Conservation (phyloP, 2,888 invertebrate species). For the Protophormia terraenovae region DNA sequence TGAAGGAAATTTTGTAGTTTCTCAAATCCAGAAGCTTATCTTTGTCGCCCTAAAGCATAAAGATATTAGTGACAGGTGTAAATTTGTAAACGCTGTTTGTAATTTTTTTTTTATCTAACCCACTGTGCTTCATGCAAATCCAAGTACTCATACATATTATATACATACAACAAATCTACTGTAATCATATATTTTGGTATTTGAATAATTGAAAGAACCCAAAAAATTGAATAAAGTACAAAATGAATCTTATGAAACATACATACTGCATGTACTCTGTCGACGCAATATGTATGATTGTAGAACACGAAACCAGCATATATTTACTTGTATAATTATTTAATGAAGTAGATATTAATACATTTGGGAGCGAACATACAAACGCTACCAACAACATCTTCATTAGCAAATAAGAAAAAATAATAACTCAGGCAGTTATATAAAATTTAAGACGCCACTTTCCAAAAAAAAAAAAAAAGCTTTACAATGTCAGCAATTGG, state of each 20-base stretch:
- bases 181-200: neutral
- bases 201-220: neutral
- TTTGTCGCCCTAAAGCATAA: no score
- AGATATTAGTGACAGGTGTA: no score
- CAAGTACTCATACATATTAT: neutral
- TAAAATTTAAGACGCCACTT: no score
- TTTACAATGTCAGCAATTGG: neutral
- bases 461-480: no score
- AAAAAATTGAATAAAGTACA: neutral
- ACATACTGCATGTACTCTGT: neutral
- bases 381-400: neutral
- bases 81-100: no score
- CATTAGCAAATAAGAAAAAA: no score
- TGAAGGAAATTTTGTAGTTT: no score
- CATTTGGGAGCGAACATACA: neutral
- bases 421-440: no score
- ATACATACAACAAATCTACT: neutral
- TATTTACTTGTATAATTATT: conserved; percentile 15
- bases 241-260: neutral
- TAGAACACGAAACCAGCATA: conserved; percentile 9
- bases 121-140: no score
- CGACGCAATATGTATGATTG: neutral
- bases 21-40: no score
- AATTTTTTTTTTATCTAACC: no score
- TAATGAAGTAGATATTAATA: conserved; percentile 25